Evolutionary conservation across 2,113 vertebrate species (phyloP).

Genomic region (Empidonax alnorum): DNA sequence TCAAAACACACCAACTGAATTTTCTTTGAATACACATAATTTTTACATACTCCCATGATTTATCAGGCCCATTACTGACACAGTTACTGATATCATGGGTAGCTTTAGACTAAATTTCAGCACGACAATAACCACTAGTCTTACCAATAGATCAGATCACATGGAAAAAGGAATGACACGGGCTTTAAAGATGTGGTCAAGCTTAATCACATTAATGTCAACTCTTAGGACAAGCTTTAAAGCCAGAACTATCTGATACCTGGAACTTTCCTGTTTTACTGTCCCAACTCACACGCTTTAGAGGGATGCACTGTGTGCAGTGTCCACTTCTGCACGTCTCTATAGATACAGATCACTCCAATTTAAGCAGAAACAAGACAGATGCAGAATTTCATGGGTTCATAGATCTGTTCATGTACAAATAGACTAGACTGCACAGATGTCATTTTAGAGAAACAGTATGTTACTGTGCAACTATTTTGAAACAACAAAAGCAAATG

Average conservation of each 20-base stretch:
- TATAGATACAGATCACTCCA: not conserved
- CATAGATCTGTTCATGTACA: not conserved
- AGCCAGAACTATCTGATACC: not conserved
- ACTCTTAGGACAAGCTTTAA: not conserved
- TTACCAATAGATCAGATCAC: not conserved
- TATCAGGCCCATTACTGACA: not conserved
- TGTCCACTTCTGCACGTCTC: not conserved
- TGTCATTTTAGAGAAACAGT: not conserved
- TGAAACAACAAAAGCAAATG: not conserved
- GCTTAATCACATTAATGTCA: not conserved
- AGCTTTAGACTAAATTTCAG: not conserved
- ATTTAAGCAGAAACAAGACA: not conserved
- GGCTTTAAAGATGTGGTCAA: not conserved
- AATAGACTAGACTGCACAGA: not conserved
- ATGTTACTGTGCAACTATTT: not conserved
- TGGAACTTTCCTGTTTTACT: not conserved
- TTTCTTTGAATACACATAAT: not conserved
- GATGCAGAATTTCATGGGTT: not conserved
- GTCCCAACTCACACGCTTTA: not conserved
- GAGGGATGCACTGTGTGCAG: rapidly evolving
- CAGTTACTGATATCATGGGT: not conserved
- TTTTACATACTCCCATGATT: not conserved
- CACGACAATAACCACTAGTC: not conserved
- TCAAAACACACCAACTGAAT: not conserved
- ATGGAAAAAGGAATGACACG: not conserved